Evolutionary conservation across 2,113 vertebrate species (phyloP).

Genomic region (human (Homo sapiens)): DNA sequence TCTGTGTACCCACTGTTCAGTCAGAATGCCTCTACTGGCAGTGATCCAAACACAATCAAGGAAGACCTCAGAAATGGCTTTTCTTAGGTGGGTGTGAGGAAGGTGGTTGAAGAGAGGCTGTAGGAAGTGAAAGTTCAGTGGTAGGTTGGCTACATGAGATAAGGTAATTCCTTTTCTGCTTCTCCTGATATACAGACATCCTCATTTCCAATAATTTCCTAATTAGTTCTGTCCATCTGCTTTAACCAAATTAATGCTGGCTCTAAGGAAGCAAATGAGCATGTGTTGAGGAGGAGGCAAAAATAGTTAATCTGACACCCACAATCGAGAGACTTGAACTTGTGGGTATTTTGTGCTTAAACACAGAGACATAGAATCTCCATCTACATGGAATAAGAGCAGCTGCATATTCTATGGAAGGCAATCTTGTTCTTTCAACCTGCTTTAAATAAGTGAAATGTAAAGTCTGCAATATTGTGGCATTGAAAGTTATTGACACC

Average conservation of each 20-base stretch:
- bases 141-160: not conserved
- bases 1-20: not conserved
- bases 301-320: not conserved
- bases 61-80: not conserved
- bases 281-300: not conserved
- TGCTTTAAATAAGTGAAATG: not conserved
- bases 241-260: not conserved
- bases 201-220: not conserved
- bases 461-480: not conserved
- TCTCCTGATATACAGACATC: not conserved
- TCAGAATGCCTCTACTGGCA: not conserved
- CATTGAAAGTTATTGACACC: not conserved
- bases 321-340: not conserved
- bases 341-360: not conserved
- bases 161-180: not conserved
- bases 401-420: not conserved
- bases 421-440: not conserved
- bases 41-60: not conserved
- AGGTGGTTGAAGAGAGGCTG: not conserved
- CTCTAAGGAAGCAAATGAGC: not conserved
- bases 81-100: not conserved
- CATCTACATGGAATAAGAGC: not conserved
- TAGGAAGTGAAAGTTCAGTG: not conserved
- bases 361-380: not conserved
- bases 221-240: not conserved